Conservation (phyloP, 2,797 vertebrate species). For the Sus cebifrons region DNA sequence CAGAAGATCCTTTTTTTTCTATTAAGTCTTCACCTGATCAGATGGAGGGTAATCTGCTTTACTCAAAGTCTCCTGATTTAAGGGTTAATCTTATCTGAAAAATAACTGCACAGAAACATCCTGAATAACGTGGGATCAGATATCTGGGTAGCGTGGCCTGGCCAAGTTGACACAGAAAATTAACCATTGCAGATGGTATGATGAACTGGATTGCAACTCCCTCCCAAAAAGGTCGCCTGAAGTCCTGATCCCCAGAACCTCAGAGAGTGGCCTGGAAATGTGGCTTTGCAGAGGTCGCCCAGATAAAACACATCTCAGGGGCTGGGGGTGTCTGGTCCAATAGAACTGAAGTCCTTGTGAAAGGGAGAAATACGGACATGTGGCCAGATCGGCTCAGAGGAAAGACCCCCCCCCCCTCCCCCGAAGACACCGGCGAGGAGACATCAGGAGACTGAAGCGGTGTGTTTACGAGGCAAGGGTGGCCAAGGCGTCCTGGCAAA, state of each 20-base stretch:
- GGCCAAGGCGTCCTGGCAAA: neutral
- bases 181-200: neutral
- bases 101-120: neutral
- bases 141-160: neutral
- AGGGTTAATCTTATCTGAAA: neutral
- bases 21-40: neutral
- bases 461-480: neutral
- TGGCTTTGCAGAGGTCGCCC: neutral
- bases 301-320: neutral
- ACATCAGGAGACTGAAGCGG: accelerated
- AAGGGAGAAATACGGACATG: neutral
- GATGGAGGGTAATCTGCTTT: neutral
- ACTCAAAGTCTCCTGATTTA: neutral
- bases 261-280: neutral
- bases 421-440: neutral
- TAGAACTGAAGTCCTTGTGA: neutral
- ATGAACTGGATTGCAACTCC: neutral
- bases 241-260: neutral
- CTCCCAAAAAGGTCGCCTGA: neutral
- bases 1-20: neutral
- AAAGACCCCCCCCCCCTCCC: accelerated
- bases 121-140: neutral
- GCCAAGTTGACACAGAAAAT: neutral
- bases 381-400: neutral
- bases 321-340: neutral